Percentiles rank a stretch among this genome's conserved stretches.
phyloP scores from a whole-genome alignment of 2,797 vertebrate species.

The Sus cebifrons region DNA sequence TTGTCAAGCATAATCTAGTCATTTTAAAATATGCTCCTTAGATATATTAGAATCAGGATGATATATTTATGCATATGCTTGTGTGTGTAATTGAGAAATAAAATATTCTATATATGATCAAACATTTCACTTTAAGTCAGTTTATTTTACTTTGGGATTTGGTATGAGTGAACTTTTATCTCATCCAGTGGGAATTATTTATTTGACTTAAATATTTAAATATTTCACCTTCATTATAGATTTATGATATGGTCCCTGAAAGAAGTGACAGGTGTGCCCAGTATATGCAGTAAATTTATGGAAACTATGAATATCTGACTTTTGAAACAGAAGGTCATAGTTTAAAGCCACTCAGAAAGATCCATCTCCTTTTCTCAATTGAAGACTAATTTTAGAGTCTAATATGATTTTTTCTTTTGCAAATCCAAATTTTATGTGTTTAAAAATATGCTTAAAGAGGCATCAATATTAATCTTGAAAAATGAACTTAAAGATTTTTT shows the following conservation, averaged over 20 bases:
- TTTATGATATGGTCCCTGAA: constrained; percentile 34
- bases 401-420: not conserved
- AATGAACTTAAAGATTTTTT: constrained; percentile 56
- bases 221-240: constrained; percentile 57
- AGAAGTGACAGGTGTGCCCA: not conserved
- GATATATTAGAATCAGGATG: constrained; percentile 31
- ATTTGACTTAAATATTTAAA: constrained; percentile 68
- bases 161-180: constrained; percentile 22
- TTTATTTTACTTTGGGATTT: constrained; percentile 43
- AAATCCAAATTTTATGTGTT: constrained; percentile 59
- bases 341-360: constrained; percentile 47
- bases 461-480: constrained; percentile 67
- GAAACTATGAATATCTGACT: constrained; percentile 62
- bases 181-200: constrained; percentile 40
- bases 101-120: constrained; percentile 47
- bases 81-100: not conserved
- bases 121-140: constrained; percentile 3
- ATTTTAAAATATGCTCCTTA: constrained; percentile 48
- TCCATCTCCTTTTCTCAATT: constrained; percentile 55
- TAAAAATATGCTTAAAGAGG: constrained; percentile 62
- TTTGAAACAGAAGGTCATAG: constrained; percentile 67
- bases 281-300: constrained; percentile 34
- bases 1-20: constrained; percentile 26
- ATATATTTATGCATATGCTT: constrained; percentile 6
- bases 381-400: constrained; percentile 61